These are phyloP conservation scores for Callocephalon fimbriatum DNA, from an alignment of 2,113 vertebrate species.

Conservation along the genomic window DNA sequence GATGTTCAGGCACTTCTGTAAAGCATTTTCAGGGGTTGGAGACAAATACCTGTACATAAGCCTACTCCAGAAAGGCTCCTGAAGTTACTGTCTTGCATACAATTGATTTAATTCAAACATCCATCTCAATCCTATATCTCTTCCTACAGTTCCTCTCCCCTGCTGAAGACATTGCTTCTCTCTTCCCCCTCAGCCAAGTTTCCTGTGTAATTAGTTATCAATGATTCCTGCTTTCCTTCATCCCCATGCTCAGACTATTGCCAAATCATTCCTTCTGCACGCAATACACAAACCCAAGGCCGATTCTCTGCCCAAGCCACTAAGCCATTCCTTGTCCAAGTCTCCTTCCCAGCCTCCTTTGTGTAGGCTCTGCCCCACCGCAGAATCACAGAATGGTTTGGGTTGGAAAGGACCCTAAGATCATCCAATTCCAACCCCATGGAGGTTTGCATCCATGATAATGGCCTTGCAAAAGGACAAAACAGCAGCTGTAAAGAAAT, in stretches of 20 bases:
- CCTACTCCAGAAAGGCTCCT: background rate
- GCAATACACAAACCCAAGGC: background rate
- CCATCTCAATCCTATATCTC: background rate
- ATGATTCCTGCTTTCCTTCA: background rate
- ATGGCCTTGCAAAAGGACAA: background rate
- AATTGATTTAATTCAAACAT: background rate
- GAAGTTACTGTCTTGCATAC: background rate
- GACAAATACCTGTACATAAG: background rate
- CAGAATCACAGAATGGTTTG: background rate
- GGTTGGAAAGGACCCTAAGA: background rate
- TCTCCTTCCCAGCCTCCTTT: background rate
- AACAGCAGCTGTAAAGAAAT: slow-evolving; percentile 1
- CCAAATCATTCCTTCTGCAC: background rate
- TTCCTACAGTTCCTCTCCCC: background rate
- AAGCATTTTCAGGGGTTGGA: background rate
- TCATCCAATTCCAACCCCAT: background rate
- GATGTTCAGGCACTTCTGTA: background rate
- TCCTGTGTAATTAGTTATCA: background rate
- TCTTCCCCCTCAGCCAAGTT: background rate
- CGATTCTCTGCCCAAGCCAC: background rate
- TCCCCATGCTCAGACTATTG: background rate
- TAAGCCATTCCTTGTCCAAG: background rate
- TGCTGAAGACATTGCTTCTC: background rate
- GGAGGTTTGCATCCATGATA: background rate
- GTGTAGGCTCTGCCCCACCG: background rate